These are phyloP conservation scores for Esox lucius DNA, from an alignment of 2,797 vertebrate species.

Conservation along the genomic window DNA sequence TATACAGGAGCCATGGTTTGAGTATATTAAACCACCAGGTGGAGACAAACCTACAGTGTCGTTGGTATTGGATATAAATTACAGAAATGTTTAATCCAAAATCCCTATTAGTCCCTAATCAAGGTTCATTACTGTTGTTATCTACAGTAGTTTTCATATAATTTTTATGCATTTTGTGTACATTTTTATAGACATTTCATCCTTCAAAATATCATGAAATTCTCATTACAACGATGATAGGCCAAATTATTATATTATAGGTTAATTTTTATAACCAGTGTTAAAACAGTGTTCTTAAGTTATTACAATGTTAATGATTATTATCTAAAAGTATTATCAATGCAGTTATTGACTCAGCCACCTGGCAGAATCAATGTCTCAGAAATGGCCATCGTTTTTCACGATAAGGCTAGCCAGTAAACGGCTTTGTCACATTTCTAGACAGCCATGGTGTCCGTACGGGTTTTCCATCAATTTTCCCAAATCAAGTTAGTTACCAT, in stretches of 20 bases:
- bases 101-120: not conserved
- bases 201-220: not conserved
- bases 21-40: slow-evolving; percentile 49
- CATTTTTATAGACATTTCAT: too few species aligned
- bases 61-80: not conserved
- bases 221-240: not conserved
- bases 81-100: not conserved
- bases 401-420: slow-evolving; percentile 20
- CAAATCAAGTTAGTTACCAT: slow-evolving; percentile 72
- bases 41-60: slow-evolving; percentile 52
- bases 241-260: not conserved
- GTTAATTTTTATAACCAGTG: not conserved
- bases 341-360: not conserved
- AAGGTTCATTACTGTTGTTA: not conserved
- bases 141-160: too few species aligned
- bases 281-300: not conserved
- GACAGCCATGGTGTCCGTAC: slow-evolving; percentile 32
- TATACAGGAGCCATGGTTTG: not conserved
- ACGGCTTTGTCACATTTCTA: slow-evolving; percentile 30
- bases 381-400: slow-evolving; percentile 44
- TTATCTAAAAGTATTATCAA: not conserved
- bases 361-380: not conserved
- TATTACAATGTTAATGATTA: not conserved
- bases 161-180: too few species aligned
- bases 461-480: slow-evolving; percentile 28